phyloP scores from a whole-genome alignment of 2,797 vertebrate species.

The Acrocephalus scirpaceus region DNA sequence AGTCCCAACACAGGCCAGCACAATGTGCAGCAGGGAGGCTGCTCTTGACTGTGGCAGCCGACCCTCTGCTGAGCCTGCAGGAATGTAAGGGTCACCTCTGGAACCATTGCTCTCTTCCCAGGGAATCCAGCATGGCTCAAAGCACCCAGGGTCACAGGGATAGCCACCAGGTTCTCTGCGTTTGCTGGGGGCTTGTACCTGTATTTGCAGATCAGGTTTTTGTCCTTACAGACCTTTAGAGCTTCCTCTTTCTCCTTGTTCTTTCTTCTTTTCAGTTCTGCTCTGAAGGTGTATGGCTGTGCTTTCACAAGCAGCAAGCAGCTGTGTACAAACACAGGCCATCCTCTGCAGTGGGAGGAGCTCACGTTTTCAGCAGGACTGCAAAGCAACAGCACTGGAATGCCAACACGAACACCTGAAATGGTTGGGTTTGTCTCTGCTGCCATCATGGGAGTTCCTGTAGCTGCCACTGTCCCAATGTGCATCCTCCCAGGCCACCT shows the following conservation, averaged over 20 bases:
- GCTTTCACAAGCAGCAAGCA: not conserved
- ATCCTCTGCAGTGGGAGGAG: not conserved
- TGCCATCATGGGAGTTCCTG: rapidly evolving
- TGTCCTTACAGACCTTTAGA: not conserved
- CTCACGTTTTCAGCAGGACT: not conserved
- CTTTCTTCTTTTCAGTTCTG: not conserved
- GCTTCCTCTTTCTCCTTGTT: not conserved
- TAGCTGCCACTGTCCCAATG: rapidly evolving
- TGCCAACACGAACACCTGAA: not conserved
- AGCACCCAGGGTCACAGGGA: not conserved
- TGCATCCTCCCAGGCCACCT: rapidly evolving
- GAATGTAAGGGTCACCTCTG: not conserved
- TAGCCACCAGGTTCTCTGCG: not conserved
- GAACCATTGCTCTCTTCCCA: not conserved
- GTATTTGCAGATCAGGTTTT: not conserved
- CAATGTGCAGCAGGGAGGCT: not conserved
- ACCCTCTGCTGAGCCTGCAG: not conserved
- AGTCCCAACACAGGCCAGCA: rapidly evolving
- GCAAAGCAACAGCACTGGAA: not conserved
- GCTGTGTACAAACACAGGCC: not conserved
- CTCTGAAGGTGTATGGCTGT: not conserved
- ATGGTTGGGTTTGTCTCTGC: rapidly evolving
- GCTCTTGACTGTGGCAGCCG: rapidly evolving
- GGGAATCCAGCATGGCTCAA: rapidly evolving
- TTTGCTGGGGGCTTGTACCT: rapidly evolving